phyloP scores from a whole-genome alignment of 2,797 vertebrate species.

The Notamacropus eugenii region DNA sequence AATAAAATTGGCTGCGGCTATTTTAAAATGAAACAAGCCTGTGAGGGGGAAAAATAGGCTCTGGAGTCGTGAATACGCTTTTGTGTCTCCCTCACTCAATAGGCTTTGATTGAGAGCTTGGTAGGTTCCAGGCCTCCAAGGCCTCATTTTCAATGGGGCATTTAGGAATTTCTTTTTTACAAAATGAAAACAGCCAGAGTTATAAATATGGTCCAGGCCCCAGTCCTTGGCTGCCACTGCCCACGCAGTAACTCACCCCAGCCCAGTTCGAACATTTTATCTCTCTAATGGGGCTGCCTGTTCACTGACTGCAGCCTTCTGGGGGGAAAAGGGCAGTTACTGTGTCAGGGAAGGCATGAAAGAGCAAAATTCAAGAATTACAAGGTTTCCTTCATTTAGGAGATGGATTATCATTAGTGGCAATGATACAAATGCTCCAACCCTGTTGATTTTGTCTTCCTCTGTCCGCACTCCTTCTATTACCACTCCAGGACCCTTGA shows the following conservation, averaged over 20 bases:
- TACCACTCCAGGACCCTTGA: background rate
- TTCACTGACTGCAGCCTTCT: background rate
- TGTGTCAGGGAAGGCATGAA: slow-evolving; percentile 21
- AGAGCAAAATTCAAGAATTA: background rate
- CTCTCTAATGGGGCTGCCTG: background rate
- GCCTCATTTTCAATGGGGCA: slow-evolving; percentile 63
- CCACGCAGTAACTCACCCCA: slow-evolving; percentile 37
- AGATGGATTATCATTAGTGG: background rate
- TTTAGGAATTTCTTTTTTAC: slow-evolving; percentile 69
- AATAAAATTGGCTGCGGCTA: slow-evolving; percentile 12
- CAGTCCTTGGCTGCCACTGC: background rate
- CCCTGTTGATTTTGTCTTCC: background rate
- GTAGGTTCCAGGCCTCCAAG: slow-evolving; percentile 59
- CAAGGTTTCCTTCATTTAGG: background rate
- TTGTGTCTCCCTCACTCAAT: slow-evolving; percentile 70
- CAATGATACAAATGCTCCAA: background rate
- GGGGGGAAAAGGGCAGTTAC: background rate
- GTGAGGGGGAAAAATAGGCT: slow-evolving; percentile 70
- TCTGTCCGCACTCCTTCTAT: background rate
- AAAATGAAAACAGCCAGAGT: slow-evolving; percentile 57
- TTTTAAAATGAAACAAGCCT: slow-evolving; percentile 69
- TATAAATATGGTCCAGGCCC: slow-evolving; percentile 54
- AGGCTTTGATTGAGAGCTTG: slow-evolving; percentile 77
- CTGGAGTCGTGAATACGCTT: slow-evolving; percentile 68
- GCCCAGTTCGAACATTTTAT: background rate